phyloP scores from a whole-genome alignment of 2,888 invertebrate species.

The Myopa testacea region DNA sequence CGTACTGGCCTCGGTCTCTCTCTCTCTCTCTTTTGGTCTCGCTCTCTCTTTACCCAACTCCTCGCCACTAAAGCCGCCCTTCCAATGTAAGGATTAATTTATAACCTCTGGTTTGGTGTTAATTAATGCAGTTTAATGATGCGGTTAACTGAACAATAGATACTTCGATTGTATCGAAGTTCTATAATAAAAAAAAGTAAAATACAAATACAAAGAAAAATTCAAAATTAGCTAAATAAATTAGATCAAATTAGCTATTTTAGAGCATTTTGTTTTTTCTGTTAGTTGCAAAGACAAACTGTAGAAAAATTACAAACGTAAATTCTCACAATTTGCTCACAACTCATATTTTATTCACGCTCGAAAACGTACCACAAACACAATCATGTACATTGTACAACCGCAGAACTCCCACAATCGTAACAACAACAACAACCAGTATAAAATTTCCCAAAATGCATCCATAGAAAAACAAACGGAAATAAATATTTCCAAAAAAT shows the following conservation, averaged over 20 bases:
- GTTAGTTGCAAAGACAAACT: not conserved
- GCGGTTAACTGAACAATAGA: too few species aligned
- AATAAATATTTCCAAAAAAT: not conserved
- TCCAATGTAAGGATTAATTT: too few species aligned
- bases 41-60: not conserved
- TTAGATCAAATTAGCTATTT: constrained; percentile 18
- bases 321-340: not conserved
- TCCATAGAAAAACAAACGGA: not conserved
- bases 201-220: too few species aligned
- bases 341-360: constrained; percentile 13
- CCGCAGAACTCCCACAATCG: not conserved
- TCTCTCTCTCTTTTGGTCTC: not conserved
- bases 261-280: not conserved
- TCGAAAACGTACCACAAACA: not conserved
- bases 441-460: not conserved
- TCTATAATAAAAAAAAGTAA: too few species aligned
- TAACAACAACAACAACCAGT: not conserved
- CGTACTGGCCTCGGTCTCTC: too few species aligned
- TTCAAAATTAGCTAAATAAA: too few species aligned
- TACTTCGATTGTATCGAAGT: too few species aligned
- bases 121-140: too few species aligned
- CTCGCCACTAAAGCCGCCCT: too few species aligned
- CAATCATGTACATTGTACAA: too few species aligned
- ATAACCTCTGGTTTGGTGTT: too few species aligned
- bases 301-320: not conserved